Evolutionary conservation across 2,797 vertebrate genomes (phyloP).

Genomic region (Scarus forsteni): DNA sequence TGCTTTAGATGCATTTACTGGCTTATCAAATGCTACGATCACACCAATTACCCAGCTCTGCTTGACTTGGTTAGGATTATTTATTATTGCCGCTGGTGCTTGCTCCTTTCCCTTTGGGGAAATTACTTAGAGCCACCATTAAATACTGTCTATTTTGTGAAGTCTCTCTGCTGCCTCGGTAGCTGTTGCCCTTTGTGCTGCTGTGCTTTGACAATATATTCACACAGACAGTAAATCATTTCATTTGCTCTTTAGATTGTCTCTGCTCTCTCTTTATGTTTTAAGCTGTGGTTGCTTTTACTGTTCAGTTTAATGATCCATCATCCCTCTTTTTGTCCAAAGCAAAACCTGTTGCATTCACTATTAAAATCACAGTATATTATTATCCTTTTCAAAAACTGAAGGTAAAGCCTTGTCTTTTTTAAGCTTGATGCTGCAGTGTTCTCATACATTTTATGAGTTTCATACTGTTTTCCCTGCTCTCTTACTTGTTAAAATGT

Average conservation of each 20-base stretch:
- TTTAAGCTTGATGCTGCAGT: conserved; percentile 4
- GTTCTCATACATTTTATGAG: not conserved
- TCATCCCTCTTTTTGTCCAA: conserved; percentile 31
- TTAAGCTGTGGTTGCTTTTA: conserved; percentile 1
- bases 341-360: conserved; percentile 5
- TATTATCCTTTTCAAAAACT: conserved; percentile 23
- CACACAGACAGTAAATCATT: conserved; percentile 31
- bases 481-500: not conserved
- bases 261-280: conserved; percentile 10
- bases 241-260: conserved; percentile 4
- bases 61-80: conserved; percentile 53
- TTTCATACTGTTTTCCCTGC: not conserved
- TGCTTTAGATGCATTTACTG: conserved; percentile 54
- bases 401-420: conserved; percentile 36
- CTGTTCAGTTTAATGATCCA: conserved; percentile 14
- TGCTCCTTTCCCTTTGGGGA: conserved; percentile 23
- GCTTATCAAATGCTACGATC: conserved; percentile 64
- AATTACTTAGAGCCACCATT: conserved; percentile 34
- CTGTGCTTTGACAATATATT: conserved; percentile 20
- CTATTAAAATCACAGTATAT: conserved; percentile 26
- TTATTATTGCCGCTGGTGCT: conserved; percentile 46
- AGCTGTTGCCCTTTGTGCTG: conserved; percentile 19
- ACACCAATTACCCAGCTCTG: conserved; percentile 57
- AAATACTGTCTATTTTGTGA: conserved; percentile 16
- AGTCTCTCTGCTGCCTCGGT: conserved; percentile 16